A percentile compares a stretch with the other conserved stretches of the same genome.
Evolutionary conservation across 2,113 vertebrate genomes (phyloP).

Genomic region (Pyrgilauda ruficollis): DNA sequence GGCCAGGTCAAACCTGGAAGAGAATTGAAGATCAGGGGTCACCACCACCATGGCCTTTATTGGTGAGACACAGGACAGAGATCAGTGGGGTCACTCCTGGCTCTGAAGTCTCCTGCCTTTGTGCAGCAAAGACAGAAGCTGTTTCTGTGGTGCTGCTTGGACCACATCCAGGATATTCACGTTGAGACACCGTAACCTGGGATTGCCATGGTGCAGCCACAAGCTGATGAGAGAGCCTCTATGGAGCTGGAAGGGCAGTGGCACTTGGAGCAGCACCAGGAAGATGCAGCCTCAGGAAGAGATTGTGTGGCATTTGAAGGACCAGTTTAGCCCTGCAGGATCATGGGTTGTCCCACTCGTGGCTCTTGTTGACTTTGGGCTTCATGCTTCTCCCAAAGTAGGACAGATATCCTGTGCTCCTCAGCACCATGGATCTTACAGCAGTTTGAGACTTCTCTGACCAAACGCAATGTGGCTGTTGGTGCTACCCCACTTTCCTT

Average conservation of each 20-base stretch:
- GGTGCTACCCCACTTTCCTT: background rate
- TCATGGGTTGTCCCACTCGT: background rate
- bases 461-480: background rate
- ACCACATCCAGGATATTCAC: background rate
- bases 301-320: background rate
- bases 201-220: background rate
- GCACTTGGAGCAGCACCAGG: background rate
- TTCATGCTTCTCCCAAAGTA: background rate
- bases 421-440: background rate
- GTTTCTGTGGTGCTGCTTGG: background rate
- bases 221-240: background rate
- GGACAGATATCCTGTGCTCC: background rate
- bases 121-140: background rate
- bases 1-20: background rate
- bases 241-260: background rate
- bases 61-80: background rate
- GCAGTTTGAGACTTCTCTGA: background rate
- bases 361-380: background rate
- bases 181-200: background rate
- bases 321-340: background rate
- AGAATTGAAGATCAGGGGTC: background rate
- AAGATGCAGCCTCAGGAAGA: background rate
- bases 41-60: background rate
- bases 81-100: background rate
- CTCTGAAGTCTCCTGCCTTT: background rate